A percentile compares a stretch with the other conserved stretches of the same genome.
Conservation (phyloP, 2,113 vertebrate species). For the Phodopus roborovskii region DNA sequence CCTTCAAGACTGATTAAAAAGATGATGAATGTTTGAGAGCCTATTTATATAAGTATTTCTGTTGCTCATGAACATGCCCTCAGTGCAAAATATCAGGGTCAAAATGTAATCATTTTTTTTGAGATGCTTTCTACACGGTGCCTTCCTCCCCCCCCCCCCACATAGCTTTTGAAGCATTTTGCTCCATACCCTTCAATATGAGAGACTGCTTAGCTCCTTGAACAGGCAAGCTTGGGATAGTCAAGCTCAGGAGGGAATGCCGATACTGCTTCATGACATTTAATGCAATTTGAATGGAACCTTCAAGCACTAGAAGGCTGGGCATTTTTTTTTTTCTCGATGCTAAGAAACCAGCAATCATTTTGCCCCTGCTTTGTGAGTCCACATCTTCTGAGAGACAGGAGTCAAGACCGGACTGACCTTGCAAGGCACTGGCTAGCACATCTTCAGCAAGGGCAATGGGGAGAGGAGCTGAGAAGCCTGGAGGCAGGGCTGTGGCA, state of each 20-base stretch:
- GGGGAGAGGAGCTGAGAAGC: too few relatives aligned
- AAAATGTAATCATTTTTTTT: neutral
- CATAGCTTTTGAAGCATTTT: too few relatives aligned
- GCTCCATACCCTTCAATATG: too few relatives aligned
- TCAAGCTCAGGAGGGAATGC: neutral
- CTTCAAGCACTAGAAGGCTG: too few relatives aligned
- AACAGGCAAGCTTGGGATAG: neutral
- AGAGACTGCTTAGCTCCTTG: too few relatives aligned
- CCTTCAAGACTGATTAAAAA: neutral
- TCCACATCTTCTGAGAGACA: neutral
- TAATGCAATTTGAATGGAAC: neutral
- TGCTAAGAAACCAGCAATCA: neutral
- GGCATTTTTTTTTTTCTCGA: neutral
- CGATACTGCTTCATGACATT: neutral
- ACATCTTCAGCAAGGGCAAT: neutral
- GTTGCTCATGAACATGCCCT: neutral
- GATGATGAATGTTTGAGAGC: neutral
- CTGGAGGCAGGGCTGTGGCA: rapidly evolving
- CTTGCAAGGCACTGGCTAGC: rapidly evolving
- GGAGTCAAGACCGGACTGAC: too few relatives aligned
- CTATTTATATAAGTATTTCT: neutral
- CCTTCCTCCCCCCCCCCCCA: too few relatives aligned
- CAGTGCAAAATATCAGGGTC: neutral
- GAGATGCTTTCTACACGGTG: neutral
- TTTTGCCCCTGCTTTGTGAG: neutral